Base-by-base conservation (phyloP, 2,797 vertebrate genomes). In the Enoplosus armatus region DNA sequence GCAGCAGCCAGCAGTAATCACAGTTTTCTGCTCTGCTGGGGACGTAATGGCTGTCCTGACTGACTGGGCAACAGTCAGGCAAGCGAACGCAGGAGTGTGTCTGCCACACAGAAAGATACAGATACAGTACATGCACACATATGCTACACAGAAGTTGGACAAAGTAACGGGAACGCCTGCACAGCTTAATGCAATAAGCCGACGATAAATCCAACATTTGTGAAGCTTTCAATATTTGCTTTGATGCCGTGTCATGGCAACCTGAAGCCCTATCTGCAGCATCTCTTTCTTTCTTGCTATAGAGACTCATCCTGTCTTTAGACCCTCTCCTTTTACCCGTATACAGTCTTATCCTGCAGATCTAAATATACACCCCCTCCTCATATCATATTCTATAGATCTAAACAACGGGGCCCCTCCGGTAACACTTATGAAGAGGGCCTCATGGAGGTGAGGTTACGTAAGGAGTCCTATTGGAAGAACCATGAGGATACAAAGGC, bases 21-120 rank as follows among this genome's bases (percentile, higher is more conserved):
- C 53, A 53, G 37, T 66, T 73, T 76, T 74, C 79, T 75, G 87
- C 84, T 83, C 72, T 29, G 64, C 60, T 73, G 77, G 69, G 39
- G 39, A 54, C 27, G 56, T 68, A 76, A 86, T 41, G 63, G 24
- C 14, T 15, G 59, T 55, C 50, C 69, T 51, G 56, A 63, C 37
- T 75, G 64, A 79, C 75, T 58, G 78, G 86, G 61, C 69, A 58
- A 59, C 16, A 16, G 61, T 35, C n/a, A 20, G 62, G 27, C 14
- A 27, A 43, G 37, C 33, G 45, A 69, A 65, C 67, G 22, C 20
- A 24, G 16, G 20, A 53, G 24, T 6, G 22, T 53, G 24, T 20
- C 50, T 15, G 24, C 31, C 8, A 29, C 47, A 63, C 18, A 37
- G 35, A 5, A 43, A 45, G 37, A n/a, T n/a, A n/a, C n/a, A n/a